These are phyloP conservation scores for Pitangus sulphuratus DNA, from an alignment of 2,797 vertebrate genomes.

Conservation along the genomic window DNA sequence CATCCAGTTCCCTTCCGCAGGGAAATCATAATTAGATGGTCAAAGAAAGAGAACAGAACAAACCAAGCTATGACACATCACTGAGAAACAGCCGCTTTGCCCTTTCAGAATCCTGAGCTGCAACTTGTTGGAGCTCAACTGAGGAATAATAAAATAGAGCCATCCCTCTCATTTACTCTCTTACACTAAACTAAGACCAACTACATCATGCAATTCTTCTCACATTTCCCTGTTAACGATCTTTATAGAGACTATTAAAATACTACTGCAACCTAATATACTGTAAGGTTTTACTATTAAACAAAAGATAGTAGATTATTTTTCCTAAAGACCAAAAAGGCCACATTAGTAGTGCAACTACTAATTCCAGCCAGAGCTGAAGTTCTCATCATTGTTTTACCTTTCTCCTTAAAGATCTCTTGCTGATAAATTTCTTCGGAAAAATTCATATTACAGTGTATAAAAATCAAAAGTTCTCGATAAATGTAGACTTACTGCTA, in stretches of 20 bases:
- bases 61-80: not conserved
- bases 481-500: not conserved
- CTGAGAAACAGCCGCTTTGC: not conserved
- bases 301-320: not conserved
- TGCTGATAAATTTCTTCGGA: not conserved
- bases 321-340: not conserved
- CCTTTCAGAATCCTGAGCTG: slow-evolving; percentile 4
- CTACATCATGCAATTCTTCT: not conserved
- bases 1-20: not conserved
- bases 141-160: not conserved
- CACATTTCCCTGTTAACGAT: not conserved
- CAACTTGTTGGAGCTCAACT: not conserved
- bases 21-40: not conserved
- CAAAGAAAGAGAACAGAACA: slow-evolving; percentile 29
- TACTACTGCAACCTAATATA: not conserved
- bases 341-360: not conserved
- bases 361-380: not conserved
- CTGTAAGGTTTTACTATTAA: not conserved
- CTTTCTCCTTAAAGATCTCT: not conserved
- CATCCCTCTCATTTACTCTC: not conserved
- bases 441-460: not conserved
- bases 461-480: not conserved
- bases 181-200: not conserved
- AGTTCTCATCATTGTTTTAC: not conserved
- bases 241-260: not conserved